Conservation (phyloP, 2,888 invertebrate species). For the Leptinotarsa rubiginosa region DNA sequence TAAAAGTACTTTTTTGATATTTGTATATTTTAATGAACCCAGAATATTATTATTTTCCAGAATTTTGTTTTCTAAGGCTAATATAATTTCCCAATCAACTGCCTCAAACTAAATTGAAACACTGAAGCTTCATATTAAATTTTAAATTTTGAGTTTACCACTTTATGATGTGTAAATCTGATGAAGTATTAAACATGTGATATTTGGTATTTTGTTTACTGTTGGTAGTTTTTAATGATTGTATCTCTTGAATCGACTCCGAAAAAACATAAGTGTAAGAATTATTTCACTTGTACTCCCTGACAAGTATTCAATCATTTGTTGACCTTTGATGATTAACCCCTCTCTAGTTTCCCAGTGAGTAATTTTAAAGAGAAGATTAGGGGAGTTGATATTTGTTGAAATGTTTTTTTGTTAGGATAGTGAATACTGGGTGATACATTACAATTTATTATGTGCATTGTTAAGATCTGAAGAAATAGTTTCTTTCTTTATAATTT, state of each 20-base stretch:
- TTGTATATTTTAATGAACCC: too few relatives aligned
- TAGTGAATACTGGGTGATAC: background rate
- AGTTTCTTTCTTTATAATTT: background rate
- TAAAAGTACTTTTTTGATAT: too few relatives aligned
- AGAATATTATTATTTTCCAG: too few relatives aligned
- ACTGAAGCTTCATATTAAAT: background rate
- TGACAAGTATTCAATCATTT: too few relatives aligned
- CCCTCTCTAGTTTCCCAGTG: background rate
- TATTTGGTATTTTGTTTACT: background rate
- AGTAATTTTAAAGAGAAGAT: background rate
- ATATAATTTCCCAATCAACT: too few relatives aligned
- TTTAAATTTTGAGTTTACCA: background rate
- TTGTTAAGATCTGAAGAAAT: background rate
- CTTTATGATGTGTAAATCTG: background rate
- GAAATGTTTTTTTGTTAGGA: background rate
- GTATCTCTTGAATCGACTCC: too few relatives aligned
- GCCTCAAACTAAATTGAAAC: too few relatives aligned
- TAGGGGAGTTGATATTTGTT: background rate
- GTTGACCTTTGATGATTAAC: background rate
- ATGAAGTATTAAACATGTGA: conserved; percentile 1
- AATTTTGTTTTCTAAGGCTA: too few relatives aligned
- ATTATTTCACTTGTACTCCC: background rate
- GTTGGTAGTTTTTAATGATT: too few relatives aligned
- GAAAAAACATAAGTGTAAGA: background rate
- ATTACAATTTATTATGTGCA: background rate